These are phyloP conservation scores for Oncorhynchus tshawytscha DNA, from an alignment of 2,113 vertebrate genomes.

Conservation along the genomic window DNA sequence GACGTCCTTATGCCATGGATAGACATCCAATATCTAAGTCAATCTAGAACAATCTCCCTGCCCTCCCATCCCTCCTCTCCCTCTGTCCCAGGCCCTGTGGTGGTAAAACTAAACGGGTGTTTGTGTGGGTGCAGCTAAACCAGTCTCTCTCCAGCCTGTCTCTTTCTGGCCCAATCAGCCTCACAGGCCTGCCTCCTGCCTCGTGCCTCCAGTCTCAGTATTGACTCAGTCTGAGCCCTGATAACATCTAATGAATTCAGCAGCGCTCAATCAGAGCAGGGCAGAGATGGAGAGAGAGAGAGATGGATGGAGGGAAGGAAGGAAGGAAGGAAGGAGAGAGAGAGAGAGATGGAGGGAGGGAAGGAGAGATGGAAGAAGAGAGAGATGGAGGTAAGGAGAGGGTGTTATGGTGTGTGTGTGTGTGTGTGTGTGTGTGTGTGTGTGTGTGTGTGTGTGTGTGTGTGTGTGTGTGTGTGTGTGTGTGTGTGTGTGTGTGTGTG, in stretches of 20 bases:
- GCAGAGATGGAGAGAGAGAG: constrained; percentile 24
- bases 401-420: not conserved
- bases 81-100: no score
- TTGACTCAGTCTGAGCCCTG: constrained; percentile 46
- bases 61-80: not conserved
- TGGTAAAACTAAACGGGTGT: no score
- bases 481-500: no score
- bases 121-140: constrained; percentile 3
- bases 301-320: not conserved
- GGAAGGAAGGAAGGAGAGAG: not conserved
- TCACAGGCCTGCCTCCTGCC: constrained; percentile 46
- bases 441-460: not conserved
- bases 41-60: no score
- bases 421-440: not conserved
- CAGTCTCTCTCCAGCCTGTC: constrained; percentile 32
- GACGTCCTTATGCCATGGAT: no score
- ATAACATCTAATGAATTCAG: constrained; percentile 66
- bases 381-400: not conserved
- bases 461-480: constrained; percentile 8
- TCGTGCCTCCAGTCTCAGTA: constrained; percentile 47
- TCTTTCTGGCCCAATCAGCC: constrained; percentile 48
- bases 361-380: constrained; percentile 14
- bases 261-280: constrained; percentile 37
- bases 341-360: not conserved
- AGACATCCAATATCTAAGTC: no score